phyloP scores from a whole-genome alignment of 30 jellyfish, hydroid and myxozoan genomes.

The Pseudorhiza aurosa region DNA sequence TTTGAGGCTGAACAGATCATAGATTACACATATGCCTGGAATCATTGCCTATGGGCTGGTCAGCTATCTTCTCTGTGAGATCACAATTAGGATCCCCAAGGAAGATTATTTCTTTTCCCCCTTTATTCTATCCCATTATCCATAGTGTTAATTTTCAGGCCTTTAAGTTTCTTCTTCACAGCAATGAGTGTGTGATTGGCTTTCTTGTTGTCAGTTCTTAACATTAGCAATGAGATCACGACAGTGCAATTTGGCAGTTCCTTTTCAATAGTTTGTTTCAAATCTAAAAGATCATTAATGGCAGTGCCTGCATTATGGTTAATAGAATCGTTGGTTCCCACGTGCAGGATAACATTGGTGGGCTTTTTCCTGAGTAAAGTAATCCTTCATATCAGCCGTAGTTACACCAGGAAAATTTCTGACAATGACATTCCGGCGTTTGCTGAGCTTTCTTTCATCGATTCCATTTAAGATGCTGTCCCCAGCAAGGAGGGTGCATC shows the following conservation, averaged over 20 bases:
- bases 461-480: slow-evolving; percentile 17
- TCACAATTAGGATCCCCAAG: background rate
- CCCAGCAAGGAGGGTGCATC: background rate
- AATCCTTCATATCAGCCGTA: background rate
- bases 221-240: slow-evolving; percentile 6
- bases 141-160: slow-evolving; percentile 15
- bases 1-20: slow-evolving; percentile 31
- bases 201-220: slow-evolving; percentile 16
- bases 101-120: slow-evolving; percentile 18
- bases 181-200: slow-evolving; percentile 14
- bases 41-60: slow-evolving; percentile 18
- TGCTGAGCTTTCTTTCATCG: slow-evolving; percentile 11
- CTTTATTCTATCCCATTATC: background rate
- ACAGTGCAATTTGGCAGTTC: background rate
- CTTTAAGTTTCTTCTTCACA: slow-evolving; percentile 21
- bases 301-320: background rate
- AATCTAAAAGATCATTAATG: background rate
- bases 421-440: background rate
- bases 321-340: background rate
- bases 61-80: background rate
- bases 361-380: background rate
- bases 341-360: background rate
- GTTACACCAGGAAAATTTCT: background rate
- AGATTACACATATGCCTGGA: slow-evolving; percentile 31
- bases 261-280: background rate